Evolutionary conservation across 2,888 invertebrate species (phyloP).

Genomic region (Adelognathus sp.): DNA sequence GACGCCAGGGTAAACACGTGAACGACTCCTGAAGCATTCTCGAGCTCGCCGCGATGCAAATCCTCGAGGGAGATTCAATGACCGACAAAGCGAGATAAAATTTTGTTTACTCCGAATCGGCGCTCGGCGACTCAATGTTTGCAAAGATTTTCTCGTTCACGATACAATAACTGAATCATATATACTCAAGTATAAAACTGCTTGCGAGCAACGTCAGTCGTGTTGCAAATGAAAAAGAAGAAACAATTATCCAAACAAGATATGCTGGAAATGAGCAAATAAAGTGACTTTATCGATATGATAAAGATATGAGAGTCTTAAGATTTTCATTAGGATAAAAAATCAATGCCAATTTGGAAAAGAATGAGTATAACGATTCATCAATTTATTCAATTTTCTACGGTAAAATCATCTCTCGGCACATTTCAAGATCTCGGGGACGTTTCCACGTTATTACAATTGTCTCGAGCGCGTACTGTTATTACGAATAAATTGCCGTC

Average conservation of each 20-base stretch:
- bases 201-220: neutral
- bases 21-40: neutral
- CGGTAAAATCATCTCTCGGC: too few species aligned
- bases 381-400: too few species aligned
- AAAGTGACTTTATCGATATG: too few species aligned
- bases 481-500: neutral
- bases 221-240: neutral
- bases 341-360: too few species aligned
- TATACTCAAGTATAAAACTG: neutral
- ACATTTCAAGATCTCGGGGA: neutral
- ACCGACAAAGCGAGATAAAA: neutral
- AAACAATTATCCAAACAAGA: too few species aligned
- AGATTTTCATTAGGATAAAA: too few species aligned
- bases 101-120: neutral
- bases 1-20: conserved; percentile 24
- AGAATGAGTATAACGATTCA: too few species aligned
- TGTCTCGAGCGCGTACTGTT: neutral
- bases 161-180: neutral
- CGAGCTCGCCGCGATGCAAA: conserved; percentile 2
- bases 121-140: neutral
- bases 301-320: too few species aligned
- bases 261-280: too few species aligned
- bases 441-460: neutral
- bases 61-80: neutral
- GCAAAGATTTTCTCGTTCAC: neutral